phyloP scores from a whole-genome alignment of 2,888 invertebrate genomes.

The Xestoiulus laeticollis region DNA sequence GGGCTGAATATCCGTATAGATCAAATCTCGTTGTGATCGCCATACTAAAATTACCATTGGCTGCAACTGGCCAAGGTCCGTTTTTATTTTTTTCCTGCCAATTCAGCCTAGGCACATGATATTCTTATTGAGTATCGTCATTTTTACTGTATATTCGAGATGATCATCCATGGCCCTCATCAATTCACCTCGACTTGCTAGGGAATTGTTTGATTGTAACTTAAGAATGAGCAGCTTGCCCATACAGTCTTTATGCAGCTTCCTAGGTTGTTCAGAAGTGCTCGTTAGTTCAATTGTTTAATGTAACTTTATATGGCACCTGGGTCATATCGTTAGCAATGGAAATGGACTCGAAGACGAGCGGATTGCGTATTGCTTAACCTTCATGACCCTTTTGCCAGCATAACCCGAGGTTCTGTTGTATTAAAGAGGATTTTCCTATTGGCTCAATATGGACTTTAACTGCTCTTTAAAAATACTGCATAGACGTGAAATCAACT shows the following conservation, averaged over 20 bases:
- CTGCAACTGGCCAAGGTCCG: not conserved
- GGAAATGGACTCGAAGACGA: conserved; percentile 35
- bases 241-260: not conserved
- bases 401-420: not conserved
- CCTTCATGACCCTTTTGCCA: not conserved
- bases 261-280: not conserved
- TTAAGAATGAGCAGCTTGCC: not conserved
- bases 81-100: not conserved
- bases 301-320: conserved; percentile 40
- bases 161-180: not conserved
- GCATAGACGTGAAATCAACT: not conserved
- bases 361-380: not conserved
- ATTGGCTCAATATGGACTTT: not conserved
- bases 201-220: not conserved
- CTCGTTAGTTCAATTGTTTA: conserved; percentile 43
- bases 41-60: conserved; percentile 24
- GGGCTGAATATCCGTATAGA: not conserved
- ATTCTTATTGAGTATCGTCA: not conserved
- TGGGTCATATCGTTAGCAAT: conserved; percentile 43
- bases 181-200: conserved; percentile 11
- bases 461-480: not conserved
- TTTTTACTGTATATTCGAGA: not conserved
- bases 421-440: not conserved
- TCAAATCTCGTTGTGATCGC: conserved; percentile 20
- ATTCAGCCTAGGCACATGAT: not conserved